Percentiles rank a stretch among this genome's conserved stretches.
Conservation (phyloP, 2,113 vertebrate genomes). For the Tricholaema leucomelas region DNA sequence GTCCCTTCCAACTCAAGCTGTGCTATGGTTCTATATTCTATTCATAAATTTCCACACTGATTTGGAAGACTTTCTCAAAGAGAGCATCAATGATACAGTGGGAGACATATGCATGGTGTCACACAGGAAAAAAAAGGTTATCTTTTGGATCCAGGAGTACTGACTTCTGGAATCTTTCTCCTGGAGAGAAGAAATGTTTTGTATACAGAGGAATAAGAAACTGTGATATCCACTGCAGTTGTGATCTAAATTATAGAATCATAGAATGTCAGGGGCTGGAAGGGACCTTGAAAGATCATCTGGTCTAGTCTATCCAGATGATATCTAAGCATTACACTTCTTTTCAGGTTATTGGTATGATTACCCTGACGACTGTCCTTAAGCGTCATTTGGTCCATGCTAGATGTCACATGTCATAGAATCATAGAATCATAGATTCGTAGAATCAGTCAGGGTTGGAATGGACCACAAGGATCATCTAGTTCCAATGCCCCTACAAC, state of each 20-base stretch:
- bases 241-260: background rate
- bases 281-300: too few species aligned
- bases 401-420: background rate
- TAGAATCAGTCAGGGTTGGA: too few species aligned
- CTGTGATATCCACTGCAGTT: background rate
- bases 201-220: background rate
- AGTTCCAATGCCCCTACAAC: too few species aligned
- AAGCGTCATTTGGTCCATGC: background rate
- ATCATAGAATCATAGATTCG: too few species aligned
- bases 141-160: background rate
- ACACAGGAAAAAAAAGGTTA: background rate
- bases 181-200: background rate
- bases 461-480: too few species aligned
- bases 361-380: background rate
- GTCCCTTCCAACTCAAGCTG: too few species aligned
- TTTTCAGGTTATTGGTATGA: background rate
- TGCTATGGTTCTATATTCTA: too few species aligned
- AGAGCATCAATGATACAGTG: accelerated
- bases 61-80: background rate
- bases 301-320: too few species aligned
- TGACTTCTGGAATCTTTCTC: background rate
- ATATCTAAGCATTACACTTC: background rate
- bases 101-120: background rate
- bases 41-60: too few species aligned
- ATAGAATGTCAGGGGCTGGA: too few species aligned